Base-by-base conservation (phyloP, 2,888 invertebrate species). In the Tuberolachnus salignus region DNA sequence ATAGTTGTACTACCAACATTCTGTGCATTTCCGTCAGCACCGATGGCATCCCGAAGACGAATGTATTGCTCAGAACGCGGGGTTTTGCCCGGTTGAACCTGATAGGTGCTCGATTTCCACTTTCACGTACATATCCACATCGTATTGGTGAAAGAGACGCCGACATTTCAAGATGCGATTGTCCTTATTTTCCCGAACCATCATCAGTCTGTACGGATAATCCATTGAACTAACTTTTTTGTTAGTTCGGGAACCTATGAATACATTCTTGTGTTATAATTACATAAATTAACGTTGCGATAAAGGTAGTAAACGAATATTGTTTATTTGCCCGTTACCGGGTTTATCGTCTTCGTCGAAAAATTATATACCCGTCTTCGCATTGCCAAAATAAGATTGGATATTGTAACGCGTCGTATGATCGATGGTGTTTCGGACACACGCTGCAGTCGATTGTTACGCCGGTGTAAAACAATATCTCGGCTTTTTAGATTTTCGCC, bases 401-500 rank as follows among this genome's bases (percentile, higher is more conserved):
- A 80, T n/a, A 80, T 67, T 80, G 80, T 13, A 80, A 10, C 49
- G 69, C 61, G 21, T 80, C 80, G 57, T 80, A 80, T 44, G 55
- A 34, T 21, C 80, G 46, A 59, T 80, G 75, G n/a, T 23, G 59
- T 57, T 14, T 80, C 80, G 26, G 42, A 80, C 11, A 80, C 53
- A n/a, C 80, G 34, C 55, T 34, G 51, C 13, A 80, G 26, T 19
- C 44, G 49, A 59, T 53, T 69, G 49, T 55, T 26, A 14, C 80
- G 14, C 19, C 59, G 83, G 70, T 74, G 80, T 69, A 84, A 78
- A 53, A 85, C 83, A 82, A 86, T 84, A 82, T 85, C 84, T 57
- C 85, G 83, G 75, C 71, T 80, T 81, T 84, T 83, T 71, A 83
- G 82, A 55, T 84, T 66, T 80, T 85, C 83, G 44, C 84, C 84